Conservation (phyloP, 1,140 invertebrate genomes). For the Drosophila burlai region DNA sequence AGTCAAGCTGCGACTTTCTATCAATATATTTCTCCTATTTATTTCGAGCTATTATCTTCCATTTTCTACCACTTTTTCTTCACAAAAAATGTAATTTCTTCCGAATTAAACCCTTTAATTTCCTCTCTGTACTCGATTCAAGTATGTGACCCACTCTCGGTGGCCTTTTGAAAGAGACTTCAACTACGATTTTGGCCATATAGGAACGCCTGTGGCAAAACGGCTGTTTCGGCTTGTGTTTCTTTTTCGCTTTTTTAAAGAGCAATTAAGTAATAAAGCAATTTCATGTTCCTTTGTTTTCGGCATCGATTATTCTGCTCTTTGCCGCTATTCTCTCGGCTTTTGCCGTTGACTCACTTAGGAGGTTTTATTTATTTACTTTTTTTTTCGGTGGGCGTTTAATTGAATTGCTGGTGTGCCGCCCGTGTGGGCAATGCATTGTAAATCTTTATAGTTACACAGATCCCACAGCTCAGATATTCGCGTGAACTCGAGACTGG, state of each 20-base stretch:
- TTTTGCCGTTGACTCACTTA: slow-evolving; percentile 59
- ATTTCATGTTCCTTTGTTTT: slow-evolving; percentile 83
- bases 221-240: slow-evolving; percentile 46
- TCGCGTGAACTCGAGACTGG: slow-evolving; percentile 40
- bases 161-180: slow-evolving; percentile 50
- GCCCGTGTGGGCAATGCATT: slow-evolving; percentile 73
- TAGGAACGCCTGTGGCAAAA: slow-evolving; percentile 48
- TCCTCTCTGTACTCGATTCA: slow-evolving; percentile 9
- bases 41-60: no score
- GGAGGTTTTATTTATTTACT: slow-evolving; percentile 63
- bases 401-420: slow-evolving; percentile 76
- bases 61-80: not conserved
- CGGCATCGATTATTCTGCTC: slow-evolving; percentile 74
- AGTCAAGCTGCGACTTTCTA: no score
- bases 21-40: no score
- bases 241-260: slow-evolving; percentile 67
- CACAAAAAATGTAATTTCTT: no score
- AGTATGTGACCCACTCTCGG: slow-evolving; percentile 72
- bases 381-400: slow-evolving; percentile 69
- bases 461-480: slow-evolving; percentile 71
- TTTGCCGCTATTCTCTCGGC: slow-evolving; percentile 40
- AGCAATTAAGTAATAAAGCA: slow-evolving; percentile 84
- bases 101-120: not conserved
- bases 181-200: slow-evolving; percentile 38
- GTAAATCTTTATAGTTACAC: slow-evolving; percentile 68